Base-by-base conservation (phyloP, 2,797 vertebrate species). In the Microcaecilia unicolor region DNA sequence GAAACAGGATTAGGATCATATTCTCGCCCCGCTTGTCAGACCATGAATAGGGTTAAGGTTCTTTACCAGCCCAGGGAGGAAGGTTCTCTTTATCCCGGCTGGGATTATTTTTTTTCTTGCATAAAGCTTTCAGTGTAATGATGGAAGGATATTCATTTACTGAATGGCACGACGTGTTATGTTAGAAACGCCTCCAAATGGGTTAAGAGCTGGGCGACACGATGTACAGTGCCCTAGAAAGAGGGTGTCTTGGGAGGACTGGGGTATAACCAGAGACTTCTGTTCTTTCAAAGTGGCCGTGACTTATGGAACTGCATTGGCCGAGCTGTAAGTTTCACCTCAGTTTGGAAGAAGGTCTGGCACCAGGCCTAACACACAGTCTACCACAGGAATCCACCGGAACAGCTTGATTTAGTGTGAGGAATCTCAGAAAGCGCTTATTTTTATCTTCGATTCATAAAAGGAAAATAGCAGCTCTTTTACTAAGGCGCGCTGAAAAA, bases 1-100 rank as follows among this genome's bases (percentile, higher is more conserved):
- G 87, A 85, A 90, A 91, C 80, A 83, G 90, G 90, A 93, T 94
- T 93, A 94, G 88, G 88, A 91, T 94, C 89, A 89, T 93, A 92
- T 94, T 93, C 89, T 90, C 87, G 87, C 83, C 87, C 86, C 59
- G 80, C 60, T 76, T 91, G 91, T 92, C 89, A 93, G 73, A 70
- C 31, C 38, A 81, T 93, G 85, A 94, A 92, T 92, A 18, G 85
- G 83, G 79, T 78, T 90, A 76, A 84, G 80, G 85, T 91, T 91
- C 82, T 85, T 85, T 78, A 68, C 79, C 44, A 18, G 55, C 17
- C 58, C 10, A 1, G 59, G 81, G 80, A 85, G 89, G 86, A 85
- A 80, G 81, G 68, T 76, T n/a, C 67, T 84, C 82, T 86, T 88
- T 86, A 49, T 49, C 75, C 61, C 48, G 11, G 68, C 66, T 77